phyloP scores from a whole-genome alignment of 2,888 invertebrate species.

The Sepioteuthis lessoniana region DNA sequence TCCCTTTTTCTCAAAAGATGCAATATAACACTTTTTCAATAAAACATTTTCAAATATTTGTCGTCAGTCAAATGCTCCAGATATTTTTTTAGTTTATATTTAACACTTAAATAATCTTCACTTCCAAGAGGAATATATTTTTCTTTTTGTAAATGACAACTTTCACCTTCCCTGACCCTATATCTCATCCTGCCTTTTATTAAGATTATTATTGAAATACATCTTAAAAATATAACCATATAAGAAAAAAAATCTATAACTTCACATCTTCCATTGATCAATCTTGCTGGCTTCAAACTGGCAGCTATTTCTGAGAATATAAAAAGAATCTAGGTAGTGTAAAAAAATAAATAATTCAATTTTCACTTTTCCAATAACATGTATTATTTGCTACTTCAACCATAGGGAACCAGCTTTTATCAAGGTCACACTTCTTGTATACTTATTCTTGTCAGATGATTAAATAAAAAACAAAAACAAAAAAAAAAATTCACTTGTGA shows the following conservation, averaged over 20 bases:
- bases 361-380: neutral
- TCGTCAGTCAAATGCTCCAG: too few relatives aligned
- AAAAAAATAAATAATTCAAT: neutral
- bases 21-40: too few relatives aligned
- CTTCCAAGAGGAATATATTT: too few relatives aligned
- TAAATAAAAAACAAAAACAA: neutral
- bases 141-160: too few relatives aligned
- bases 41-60: too few relatives aligned
- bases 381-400: neutral
- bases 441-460: neutral
- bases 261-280: neutral
- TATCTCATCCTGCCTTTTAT: neutral
- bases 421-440: neutral
- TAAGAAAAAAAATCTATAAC: neutral
- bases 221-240: neutral
- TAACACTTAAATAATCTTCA: too few relatives aligned
- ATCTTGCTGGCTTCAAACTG: neutral
- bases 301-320: neutral
- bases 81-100: too few relatives aligned
- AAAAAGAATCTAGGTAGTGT: neutral
- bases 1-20: too few relatives aligned
- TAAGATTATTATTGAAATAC: neutral
- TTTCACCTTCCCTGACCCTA: neutral
- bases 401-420: neutral
- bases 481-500: neutral